Conservation (phyloP, 2,113 vertebrate species). For the Daubentonia madagascariensis region DNA sequence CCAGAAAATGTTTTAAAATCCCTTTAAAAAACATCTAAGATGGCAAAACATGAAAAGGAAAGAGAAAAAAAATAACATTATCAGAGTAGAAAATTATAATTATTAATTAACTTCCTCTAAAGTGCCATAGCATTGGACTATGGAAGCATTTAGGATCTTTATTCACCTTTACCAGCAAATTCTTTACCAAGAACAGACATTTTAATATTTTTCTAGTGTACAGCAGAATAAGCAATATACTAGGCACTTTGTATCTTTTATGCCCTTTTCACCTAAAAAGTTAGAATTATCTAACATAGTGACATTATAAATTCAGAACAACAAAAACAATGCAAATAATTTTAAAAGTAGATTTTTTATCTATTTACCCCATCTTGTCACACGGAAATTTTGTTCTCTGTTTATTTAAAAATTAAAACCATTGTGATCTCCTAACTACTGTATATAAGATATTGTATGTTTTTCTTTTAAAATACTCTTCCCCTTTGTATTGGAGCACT, state of each 20-base stretch:
- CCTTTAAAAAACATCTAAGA: neutral
- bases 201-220: slow-evolving; percentile 26
- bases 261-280: neutral
- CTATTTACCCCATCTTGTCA: neutral
- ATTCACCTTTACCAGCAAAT: neutral
- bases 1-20: neutral
- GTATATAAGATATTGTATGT: neutral
- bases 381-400: neutral
- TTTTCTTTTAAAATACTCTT: neutral
- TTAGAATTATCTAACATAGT: neutral
- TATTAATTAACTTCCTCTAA: slow-evolving; percentile 11
- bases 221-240: neutral
- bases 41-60: neutral
- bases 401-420: neutral
- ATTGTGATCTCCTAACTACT: neutral
- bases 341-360: neutral
- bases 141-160: neutral
- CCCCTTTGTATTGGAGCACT: neutral
- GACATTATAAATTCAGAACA: neutral
- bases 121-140: neutral
- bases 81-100: slow-evolving; percentile 19
- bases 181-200: neutral
- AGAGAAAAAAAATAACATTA: neutral
- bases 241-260: neutral
- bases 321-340: neutral